phyloP scores from a whole-genome alignment of 2,113 vertebrate species.

The Hemibagrus wyckioides region DNA sequence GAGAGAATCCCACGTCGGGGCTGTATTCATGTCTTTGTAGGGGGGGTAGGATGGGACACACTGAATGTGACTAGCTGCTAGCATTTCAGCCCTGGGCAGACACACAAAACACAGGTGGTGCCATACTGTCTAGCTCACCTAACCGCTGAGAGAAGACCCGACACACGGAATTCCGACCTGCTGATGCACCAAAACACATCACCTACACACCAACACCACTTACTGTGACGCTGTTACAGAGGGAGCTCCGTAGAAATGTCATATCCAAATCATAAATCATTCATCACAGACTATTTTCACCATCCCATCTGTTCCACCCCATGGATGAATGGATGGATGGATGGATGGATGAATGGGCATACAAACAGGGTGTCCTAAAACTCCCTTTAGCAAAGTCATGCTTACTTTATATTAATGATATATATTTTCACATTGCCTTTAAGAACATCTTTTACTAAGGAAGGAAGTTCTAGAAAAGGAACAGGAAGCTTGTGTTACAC shows the following conservation, averaged over 20 bases:
- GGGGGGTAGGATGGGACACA: not conserved
- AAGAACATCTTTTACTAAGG: no score
- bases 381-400: no score
- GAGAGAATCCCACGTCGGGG: slow-evolving; percentile 20
- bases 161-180: slow-evolving; percentile 10
- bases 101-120: slow-evolving; percentile 56
- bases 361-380: no score
- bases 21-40: slow-evolving; percentile 37
- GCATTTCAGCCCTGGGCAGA: slow-evolving; percentile 49
- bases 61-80: slow-evolving; percentile 38
- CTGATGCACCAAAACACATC: not conserved
- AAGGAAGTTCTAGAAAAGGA: no score
- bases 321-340: not conserved
- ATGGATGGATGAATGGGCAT: no score
- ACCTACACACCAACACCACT: not conserved
- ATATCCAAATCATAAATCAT: not conserved
- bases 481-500: no score
- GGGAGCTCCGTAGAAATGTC: not conserved
- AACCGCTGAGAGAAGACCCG: slow-evolving; percentile 47
- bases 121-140: slow-evolving; percentile 55
- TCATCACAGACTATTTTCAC: not conserved
- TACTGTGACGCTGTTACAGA: not conserved
- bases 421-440: no score
- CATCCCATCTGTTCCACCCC: not conserved
- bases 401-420: no score